Percentiles rank a stretch among this genome's conserved stretches.
Evolutionary conservation across 1,140 invertebrate species (phyloP).

Genomic region (Babylonia areolata): DNA sequence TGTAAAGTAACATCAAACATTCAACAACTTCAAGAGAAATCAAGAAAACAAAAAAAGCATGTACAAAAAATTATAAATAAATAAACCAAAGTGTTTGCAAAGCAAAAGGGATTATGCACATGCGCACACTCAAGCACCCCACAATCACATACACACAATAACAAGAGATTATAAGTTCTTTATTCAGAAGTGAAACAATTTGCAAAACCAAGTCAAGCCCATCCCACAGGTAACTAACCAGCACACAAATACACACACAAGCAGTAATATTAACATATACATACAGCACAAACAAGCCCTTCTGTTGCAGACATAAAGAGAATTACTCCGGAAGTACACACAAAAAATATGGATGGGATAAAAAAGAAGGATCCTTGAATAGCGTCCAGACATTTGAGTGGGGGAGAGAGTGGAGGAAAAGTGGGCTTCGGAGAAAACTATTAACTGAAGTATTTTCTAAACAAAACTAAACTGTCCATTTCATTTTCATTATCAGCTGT

Average conservation of each 20-base stretch:
- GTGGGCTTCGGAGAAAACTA: too few species aligned
- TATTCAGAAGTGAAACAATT: background rate
- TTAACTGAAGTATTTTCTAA: too few species aligned
- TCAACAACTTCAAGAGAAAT: conserved; percentile 8
- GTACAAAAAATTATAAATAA: background rate
- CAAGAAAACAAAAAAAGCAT: background rate
- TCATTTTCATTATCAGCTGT: too few species aligned
- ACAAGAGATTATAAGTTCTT: background rate
- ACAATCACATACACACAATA: background rate
- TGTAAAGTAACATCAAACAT: conserved; percentile 5
- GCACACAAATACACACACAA: background rate
- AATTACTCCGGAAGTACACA: too few species aligned
- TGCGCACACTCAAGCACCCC: background rate
- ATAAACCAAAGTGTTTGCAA: background rate
- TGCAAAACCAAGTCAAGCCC: background rate
- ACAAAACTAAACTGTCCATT: too few species aligned
- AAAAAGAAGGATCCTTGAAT: too few species aligned
- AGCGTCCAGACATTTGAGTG: too few species aligned
- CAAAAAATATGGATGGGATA: too few species aligned
- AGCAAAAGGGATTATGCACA: background rate
- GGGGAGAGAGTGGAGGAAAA: too few species aligned
- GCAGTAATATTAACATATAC: background rate
- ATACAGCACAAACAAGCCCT: background rate
- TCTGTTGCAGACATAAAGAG: too few species aligned
- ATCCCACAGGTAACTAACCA: background rate